Conservation (phyloP, 1,140 invertebrate species). For the Orchestia grillus region DNA sequence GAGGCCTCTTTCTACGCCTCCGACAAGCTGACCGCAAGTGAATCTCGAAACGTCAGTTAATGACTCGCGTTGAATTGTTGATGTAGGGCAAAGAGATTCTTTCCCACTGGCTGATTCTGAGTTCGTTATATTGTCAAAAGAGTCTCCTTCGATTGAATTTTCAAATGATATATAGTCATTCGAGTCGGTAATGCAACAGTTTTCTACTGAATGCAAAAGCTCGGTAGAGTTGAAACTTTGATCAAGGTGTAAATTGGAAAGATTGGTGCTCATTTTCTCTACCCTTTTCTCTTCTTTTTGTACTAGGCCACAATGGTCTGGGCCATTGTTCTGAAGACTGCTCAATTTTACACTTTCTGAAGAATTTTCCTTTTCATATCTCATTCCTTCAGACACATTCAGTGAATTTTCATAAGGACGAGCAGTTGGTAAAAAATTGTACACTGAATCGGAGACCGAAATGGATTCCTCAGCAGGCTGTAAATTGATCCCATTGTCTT, state of each 20-base stretch:
- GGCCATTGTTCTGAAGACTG: not conserved
- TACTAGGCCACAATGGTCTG: not conserved
- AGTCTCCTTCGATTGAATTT: not conserved
- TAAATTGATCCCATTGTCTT: not conserved
- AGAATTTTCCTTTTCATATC: not conserved
- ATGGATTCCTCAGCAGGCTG: not conserved
- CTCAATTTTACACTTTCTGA: not conserved
- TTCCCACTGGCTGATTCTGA: not conserved
- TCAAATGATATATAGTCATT: not conserved
- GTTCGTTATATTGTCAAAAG: not conserved
- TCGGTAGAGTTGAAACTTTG: not conserved
- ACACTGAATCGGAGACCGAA: not conserved
- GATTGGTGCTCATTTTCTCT: not conserved
- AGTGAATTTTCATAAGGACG: not conserved
- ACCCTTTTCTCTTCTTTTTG: not conserved
- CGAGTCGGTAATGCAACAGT: not conserved
- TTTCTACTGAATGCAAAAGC: not conserved
- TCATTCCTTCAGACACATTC: not conserved
- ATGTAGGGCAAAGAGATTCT: not conserved
- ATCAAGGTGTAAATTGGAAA: not conserved
- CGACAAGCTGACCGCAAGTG: not conserved
- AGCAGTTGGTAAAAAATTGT: not conserved
- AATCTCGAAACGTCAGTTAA: not conserved
- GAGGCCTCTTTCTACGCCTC: not conserved
- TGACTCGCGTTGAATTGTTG: not conserved